A percentile compares a stretch with the other conserved stretches of the same genome.
Conservation (phyloP, 1,140 invertebrate species). For the Condylostylus longicornis region DNA sequence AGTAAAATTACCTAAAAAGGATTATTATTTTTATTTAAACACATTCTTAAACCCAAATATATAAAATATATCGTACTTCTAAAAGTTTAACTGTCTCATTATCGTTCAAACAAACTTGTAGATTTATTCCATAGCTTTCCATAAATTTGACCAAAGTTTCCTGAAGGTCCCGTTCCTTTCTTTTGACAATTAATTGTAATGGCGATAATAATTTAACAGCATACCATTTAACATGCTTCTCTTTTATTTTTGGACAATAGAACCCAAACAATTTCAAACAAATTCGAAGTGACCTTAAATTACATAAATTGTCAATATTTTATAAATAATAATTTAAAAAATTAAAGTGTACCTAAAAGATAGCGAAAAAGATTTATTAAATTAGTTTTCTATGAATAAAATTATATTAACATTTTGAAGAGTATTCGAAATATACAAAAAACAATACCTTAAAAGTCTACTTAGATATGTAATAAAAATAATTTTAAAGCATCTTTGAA, state of each 20-base stretch:
- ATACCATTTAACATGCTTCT: constrained; percentile 61
- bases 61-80: constrained; percentile 32
- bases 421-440: too few relatives aligned
- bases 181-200: constrained; percentile 45
- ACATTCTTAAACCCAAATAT: not conserved
- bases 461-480: too few relatives aligned
- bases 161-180: constrained; percentile 56
- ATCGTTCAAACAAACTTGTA: constrained; percentile 59
- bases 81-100: constrained; percentile 41
- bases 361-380: too few relatives aligned
- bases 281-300: constrained; percentile 48
- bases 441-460: too few relatives aligned
- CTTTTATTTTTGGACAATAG: constrained; percentile 49
- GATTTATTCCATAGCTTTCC: constrained; percentile 48
- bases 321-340: not conserved
- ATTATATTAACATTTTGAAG: too few relatives aligned
- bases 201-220: constrained; percentile 57
- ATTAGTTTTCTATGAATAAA: too few relatives aligned
- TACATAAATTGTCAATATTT: constrained; percentile 4
- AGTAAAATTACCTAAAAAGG: constrained; percentile 16
- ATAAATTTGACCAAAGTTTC: constrained; percentile 54
- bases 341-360: too few relatives aligned
- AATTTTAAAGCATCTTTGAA: too few relatives aligned
- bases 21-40: not conserved
- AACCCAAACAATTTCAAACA: constrained; percentile 61